phyloP scores from a whole-genome alignment of 2,797 vertebrate genomes.

The Phrynocephalus guinanensis region DNA sequence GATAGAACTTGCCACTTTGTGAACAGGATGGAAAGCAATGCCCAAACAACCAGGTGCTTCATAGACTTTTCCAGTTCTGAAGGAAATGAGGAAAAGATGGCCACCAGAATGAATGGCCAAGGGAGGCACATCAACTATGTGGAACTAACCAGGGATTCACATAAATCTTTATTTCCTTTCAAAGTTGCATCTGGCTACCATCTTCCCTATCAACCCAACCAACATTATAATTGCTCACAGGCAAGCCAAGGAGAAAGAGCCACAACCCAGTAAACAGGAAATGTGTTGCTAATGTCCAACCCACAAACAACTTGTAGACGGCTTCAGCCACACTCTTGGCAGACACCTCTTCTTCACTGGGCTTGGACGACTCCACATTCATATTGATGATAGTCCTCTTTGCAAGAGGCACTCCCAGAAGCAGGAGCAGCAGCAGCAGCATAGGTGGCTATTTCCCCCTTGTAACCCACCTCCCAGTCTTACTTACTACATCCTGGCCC shows the following conservation, averaged over 20 bases:
- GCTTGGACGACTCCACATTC: neutral
- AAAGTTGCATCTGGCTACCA: neutral
- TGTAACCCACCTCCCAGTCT: constrained; percentile 42
- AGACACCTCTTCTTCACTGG: neutral
- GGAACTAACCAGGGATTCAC: neutral
- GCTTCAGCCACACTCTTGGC: neutral
- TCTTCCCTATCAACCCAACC: neutral
- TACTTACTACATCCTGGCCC: neutral
- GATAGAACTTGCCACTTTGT: too few species aligned
- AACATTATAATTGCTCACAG: neutral
- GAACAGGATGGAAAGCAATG: too few species aligned
- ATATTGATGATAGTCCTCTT: neutral
- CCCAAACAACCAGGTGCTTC: too few species aligned
- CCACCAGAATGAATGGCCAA: neutral
- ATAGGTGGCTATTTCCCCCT: neutral
- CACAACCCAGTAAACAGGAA: neutral
- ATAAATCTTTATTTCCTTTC: neutral
- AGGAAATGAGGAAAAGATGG: neutral
- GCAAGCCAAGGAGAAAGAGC: neutral
- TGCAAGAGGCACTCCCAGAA: neutral
- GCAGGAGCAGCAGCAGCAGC: neutral
- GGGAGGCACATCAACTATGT: too few species aligned
- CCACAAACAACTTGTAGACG: too few species aligned
- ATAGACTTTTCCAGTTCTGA: neutral
- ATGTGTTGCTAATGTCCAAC: neutral